Evolutionary conservation across 2,113 vertebrate species (phyloP).

Genomic region (Trichomycterus rosablanca): DNA sequence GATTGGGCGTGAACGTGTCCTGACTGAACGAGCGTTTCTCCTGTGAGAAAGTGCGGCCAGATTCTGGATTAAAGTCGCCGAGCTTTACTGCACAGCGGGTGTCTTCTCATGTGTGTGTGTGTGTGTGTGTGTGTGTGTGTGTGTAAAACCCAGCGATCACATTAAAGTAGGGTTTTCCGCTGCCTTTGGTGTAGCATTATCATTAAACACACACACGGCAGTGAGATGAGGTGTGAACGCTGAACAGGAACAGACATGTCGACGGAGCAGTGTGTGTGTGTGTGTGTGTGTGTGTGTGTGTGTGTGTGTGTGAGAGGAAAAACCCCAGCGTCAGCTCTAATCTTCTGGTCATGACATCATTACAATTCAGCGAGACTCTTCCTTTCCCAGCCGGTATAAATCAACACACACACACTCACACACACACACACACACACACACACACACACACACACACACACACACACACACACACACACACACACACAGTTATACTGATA

Average conservation of each 20-base stretch:
- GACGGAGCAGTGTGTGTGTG: background rate
- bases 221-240: conserved; percentile 26
- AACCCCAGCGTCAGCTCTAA: conserved; percentile 33
- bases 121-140: conserved; percentile 1
- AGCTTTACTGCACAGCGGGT: too few relatives aligned
- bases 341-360: conserved; percentile 38
- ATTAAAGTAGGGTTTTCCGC: conserved; percentile 12
- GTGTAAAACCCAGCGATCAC: conserved; percentile 31
- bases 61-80: too few relatives aligned
- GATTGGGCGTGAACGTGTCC: too few relatives aligned
- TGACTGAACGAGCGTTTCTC: too few relatives aligned
- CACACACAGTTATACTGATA: background rate
- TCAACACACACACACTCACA: background rate
- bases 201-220: conserved; percentile 26
- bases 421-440: conserved; percentile 3
- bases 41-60: too few relatives aligned
- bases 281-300: conserved; percentile 16
- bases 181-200: conserved; percentile 27
- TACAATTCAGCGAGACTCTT: conserved; percentile 39
- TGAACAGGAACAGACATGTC: conserved; percentile 28
- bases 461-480: background rate
- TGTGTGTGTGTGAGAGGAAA: conserved; percentile 2
- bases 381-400: conserved; percentile 42
- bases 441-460: background rate
- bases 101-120: background rate